Conservation (phyloP, 2,113 vertebrate genomes). For the Indri indri region DNA sequence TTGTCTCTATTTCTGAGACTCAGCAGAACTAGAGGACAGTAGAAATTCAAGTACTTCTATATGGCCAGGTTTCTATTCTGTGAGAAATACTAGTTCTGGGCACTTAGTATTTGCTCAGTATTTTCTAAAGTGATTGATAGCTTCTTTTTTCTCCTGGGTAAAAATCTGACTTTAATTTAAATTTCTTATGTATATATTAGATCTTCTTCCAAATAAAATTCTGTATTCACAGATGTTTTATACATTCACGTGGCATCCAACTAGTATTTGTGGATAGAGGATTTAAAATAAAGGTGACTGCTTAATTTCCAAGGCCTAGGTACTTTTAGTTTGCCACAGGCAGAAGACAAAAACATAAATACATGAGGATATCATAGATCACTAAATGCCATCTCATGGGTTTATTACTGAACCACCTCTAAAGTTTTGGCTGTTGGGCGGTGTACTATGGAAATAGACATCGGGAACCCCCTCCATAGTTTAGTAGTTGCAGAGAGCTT, state of each 20-base stretch:
- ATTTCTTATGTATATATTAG: constrained; percentile 41
- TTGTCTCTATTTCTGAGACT: background rate
- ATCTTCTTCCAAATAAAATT: constrained; percentile 55
- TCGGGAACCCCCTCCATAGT: background rate
- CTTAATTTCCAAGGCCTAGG: background rate
- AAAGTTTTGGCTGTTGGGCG: background rate
- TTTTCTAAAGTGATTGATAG: constrained; percentile 44
- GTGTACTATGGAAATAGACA: background rate
- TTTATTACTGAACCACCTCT: background rate
- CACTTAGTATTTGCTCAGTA: constrained; percentile 10
- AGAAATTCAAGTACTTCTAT: background rate
- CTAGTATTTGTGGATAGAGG: background rate
- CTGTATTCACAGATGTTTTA: constrained; percentile 30
- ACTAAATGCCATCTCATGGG: background rate
- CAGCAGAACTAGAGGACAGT: constrained; percentile 5
- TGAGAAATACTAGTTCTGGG: constrained; percentile 23
- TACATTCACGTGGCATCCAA: background rate
- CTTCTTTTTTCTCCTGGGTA: background rate
- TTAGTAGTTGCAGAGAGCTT: constrained; percentile 1
- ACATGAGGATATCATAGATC: background rate
- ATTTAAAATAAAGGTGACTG: background rate
- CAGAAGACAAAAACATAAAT: background rate
- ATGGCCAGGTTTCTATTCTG: background rate
- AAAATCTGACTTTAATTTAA: constrained; percentile 57
- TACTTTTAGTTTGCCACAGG: constrained; percentile 27